Evolutionary conservation across 2,113 vertebrate species (phyloP), one percentile per base, ranked within the genome.

Genomic region (Heliornis fulica): DNA sequence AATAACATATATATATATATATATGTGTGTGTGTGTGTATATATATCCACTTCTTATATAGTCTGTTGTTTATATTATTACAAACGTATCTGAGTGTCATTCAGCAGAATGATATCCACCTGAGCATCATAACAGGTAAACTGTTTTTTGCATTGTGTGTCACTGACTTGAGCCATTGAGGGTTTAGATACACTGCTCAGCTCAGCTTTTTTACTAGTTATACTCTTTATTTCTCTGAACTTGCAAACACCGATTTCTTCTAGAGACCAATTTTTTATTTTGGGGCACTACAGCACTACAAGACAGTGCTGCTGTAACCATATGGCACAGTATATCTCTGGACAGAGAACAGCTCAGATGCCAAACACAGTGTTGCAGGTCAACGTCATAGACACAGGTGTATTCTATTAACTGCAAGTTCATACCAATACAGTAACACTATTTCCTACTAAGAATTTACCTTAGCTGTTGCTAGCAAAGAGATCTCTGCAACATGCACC

Each of bases 361-460:
- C 50, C 76, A 83, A 56, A 63, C 12, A 28, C 16, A 72, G 2
- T 6, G 13, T 20, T 74, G 54, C n/a, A 26, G 29, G n/a, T 48
- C 28, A 77, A 31, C 66, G 32, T 11, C 54, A 48, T 64, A 78
- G 38, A 91, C 34, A 91, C 91, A 70, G 20, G 20, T 29, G 56
- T 57, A 41, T 75, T 93, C 23, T 65, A 64, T 50, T 13, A n/a
- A 34, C 20, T 63, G 25, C 17, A 78, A 20, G 26, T 75, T 66
- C 60, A 1, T 50, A 32, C 38, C 3, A 20, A 36, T 23, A 21
- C 20, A 59, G 82, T 50, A 60, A 89, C 72, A 50, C 8, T 63
- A 38, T 38, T 94, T 93, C 43, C 90, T 89, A 59, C 9, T 66
- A 71, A 15, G 68, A 75, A 89, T 95, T 94, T 89, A 81, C 70